A percentile compares a stretch with the other conserved stretches of the same genome.
Conservation (phyloP, 2,113 vertebrate genomes). For the Callorhinus ursinus region DNA sequence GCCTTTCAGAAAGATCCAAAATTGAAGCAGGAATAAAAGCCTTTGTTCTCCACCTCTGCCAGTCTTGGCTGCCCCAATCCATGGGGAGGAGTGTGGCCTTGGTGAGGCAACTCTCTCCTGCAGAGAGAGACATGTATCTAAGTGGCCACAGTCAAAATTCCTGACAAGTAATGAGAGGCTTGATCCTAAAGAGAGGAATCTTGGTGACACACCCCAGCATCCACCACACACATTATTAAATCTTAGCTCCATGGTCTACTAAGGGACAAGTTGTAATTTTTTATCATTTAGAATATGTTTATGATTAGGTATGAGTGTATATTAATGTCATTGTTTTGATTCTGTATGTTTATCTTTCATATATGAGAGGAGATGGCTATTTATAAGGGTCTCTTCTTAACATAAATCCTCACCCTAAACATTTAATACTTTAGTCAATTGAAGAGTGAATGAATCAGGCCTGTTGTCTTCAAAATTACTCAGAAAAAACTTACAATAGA, state of each 20-base stretch:
- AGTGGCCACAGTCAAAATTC: not conserved
- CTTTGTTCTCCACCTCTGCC: not conserved
- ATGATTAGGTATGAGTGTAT: not conserved
- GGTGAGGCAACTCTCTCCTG: not conserved
- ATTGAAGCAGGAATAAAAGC: not conserved
- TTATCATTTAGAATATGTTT: not conserved
- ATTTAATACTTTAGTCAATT: not conserved
- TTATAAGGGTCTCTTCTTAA: not conserved
- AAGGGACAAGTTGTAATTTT: not conserved
- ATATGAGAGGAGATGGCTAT: not conserved
- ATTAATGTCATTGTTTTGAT: not conserved
- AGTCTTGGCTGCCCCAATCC: accelerated
- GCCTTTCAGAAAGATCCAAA: not conserved
- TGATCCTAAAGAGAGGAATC: not conserved
- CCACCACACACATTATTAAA: no score
- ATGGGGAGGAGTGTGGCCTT: not conserved
- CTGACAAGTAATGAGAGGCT: not conserved
- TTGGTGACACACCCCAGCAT: not conserved
- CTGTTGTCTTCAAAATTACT: not conserved
- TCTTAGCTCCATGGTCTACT: not conserved
- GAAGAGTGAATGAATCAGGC: not conserved
- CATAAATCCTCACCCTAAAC: not conserved
- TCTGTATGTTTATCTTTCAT: not conserved
- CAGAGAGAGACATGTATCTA: not conserved
- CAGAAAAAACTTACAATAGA: not conserved